Evolutionary conservation across 35 echinoderm and acorn worm species (phyloP).

Genomic region (Apostichopus japonicus): DNA sequence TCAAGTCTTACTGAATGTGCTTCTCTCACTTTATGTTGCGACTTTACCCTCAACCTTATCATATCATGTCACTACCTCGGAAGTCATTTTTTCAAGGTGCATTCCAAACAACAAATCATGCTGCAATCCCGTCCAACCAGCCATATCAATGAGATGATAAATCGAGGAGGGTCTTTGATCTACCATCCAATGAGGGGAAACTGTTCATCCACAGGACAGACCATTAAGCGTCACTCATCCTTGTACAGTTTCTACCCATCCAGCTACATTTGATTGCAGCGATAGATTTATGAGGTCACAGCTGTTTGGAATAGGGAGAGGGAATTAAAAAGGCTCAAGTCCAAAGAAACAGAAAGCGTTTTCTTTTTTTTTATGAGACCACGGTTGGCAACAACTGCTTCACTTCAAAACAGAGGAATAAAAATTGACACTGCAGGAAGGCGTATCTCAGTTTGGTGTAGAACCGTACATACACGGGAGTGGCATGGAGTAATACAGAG

Average conservation of each 20-base stretch:
- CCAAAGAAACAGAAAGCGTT: neutral
- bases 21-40: too few species aligned
- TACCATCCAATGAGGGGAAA: neutral
- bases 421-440: neutral
- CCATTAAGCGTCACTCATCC: constrained; percentile 47
- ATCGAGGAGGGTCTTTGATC: neutral
- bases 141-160: constrained; percentile 45
- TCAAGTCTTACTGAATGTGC: neutral
- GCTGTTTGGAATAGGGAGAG: constrained; percentile 23
- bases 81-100: neutral
- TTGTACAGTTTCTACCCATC: constrained; percentile 17
- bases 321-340: neutral
- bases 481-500: too few species aligned
- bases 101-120: constrained; percentile 57
- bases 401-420: constrained; percentile 8
- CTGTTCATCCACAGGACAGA: constrained; percentile 10
- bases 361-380: neutral
- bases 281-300: constrained; percentile 46
- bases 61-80: neutral
- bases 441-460: neutral
- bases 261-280: neutral
- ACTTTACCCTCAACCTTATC: too few species aligned
- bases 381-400: neutral
- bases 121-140: neutral
- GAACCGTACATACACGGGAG: too few species aligned